These are phyloP conservation scores for Channa striata DNA, from an alignment of 2,797 vertebrate genomes.

Conservation along the genomic window DNA sequence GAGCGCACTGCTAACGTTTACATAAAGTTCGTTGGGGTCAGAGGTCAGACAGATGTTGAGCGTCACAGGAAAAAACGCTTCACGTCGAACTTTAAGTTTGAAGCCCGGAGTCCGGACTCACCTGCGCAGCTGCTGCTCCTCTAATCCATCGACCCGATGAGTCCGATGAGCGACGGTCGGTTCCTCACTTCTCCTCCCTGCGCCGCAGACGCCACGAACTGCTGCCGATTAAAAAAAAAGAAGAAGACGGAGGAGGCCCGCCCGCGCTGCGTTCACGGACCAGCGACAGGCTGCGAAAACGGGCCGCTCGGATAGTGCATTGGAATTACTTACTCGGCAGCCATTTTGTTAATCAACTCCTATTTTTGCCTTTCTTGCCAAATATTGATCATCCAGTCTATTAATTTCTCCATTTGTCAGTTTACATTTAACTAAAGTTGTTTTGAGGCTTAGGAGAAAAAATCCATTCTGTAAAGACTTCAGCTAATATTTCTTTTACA, in stretches of 20 bases:
- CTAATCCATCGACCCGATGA: constrained; percentile 51
- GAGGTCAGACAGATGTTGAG: constrained; percentile 50
- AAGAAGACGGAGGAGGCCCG: constrained; percentile 26
- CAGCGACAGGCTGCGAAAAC: neutral
- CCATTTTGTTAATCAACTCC: neutral
- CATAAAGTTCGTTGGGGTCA: constrained; percentile 18
- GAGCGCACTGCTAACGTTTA: too few species aligned
- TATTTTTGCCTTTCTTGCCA: too few species aligned
- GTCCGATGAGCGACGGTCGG: neutral
- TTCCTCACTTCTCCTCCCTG: neutral
- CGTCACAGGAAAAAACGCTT: constrained; percentile 22
- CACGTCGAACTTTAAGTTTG: neutral
- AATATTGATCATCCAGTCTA: too few species aligned
- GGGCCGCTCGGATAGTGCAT: neutral
- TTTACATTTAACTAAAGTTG: too few species aligned
- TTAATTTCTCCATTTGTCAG: too few species aligned
- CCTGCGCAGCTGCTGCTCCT: constrained; percentile 26
- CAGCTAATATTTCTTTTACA: too few species aligned
- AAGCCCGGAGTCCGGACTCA: constrained; percentile 15
- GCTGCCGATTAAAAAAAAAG: neutral
- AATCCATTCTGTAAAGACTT: too few species aligned
- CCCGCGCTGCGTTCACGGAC: constrained; percentile 59
- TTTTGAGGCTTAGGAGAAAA: too few species aligned
- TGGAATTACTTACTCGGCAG: neutral
- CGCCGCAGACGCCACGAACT: constrained; percentile 23